Evolutionary conservation across 1,140 invertebrate species (phyloP), one percentile per base, ranked within the genome.

Genomic region (Drosophila athabasca): DNA sequence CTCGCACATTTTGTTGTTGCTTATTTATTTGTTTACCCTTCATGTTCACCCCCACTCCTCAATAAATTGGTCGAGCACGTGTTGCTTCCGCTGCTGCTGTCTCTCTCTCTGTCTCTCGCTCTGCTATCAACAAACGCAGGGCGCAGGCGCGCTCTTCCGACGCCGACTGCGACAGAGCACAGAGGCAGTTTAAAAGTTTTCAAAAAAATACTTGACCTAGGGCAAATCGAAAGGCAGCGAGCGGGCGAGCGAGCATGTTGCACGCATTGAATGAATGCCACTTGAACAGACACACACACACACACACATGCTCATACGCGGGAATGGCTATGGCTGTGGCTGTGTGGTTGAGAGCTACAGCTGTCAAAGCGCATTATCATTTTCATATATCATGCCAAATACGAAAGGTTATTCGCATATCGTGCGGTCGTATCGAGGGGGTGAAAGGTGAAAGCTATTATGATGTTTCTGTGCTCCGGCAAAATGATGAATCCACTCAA

Each of bases 351-450:
- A 78, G 54, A 51, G 41, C 50, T 68, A 57, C 48, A 72, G 64
- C 74, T 82, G 79, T 82, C 79, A 82, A 83, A 78, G 74, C 74
- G 69, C 59, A 82, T 82, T 82, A 82, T 67, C 70, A 83, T 82
- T 82, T 82, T 78, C 79, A 82, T 82, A 82, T 83, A 75, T 82
- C 79, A 82, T 78, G 61, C 61, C 67, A 60, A 78, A 82, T 78
- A 55, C 50, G 66, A 62, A 62, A 69, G 69, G 54, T 62, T 67
- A 62, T 62, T 57, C 64, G 60, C 45, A 74, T 65, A 71, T 65
- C 65, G 45, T 70, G 58, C 54, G 35, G 22, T 41, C 7, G 49
- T 39, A 49, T 15, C 35, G 46, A 49, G 26, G 35, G 67, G 35
- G 31, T 19, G 26, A 44, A 69, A 58, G 67, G 67, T 69, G 64